A percentile compares a stretch with the other conserved stretches of the same genome.
phyloP scores from a whole-genome alignment of 2,113 vertebrate genomes.

The Barnardius zonarius region DNA sequence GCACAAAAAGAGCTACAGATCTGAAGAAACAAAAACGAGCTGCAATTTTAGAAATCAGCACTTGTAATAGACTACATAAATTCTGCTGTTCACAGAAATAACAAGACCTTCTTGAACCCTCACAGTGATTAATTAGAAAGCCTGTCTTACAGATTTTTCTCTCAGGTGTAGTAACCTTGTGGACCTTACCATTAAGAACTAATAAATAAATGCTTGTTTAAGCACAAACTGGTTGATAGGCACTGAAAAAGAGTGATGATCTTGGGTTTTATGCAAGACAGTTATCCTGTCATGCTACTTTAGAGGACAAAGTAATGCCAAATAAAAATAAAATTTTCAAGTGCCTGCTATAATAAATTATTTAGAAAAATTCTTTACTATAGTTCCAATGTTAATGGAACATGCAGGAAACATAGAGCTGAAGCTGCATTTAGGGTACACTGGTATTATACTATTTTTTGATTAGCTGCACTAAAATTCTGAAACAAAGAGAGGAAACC shows the following conservation, averaged over 20 bases:
- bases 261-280: conserved; percentile 60
- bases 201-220: conserved; percentile 79
- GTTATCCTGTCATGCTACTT: conserved; percentile 60
- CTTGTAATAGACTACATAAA: conserved; percentile 53
- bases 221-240: conserved; percentile 72
- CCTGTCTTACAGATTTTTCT: conserved; percentile 73
- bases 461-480: not conserved
- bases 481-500: not conserved
- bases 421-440: not conserved
- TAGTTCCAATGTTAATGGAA: not conserved
- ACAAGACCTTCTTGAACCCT: conserved; percentile 68
- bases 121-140: conserved; percentile 76
- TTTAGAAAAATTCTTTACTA: not conserved
- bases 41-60: conserved; percentile 41
- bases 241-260: conserved; percentile 70
- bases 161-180: conserved; percentile 73
- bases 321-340: conserved; percentile 60
- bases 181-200: conserved; percentile 72
- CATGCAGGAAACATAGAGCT: not conserved
- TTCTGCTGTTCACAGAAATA: conserved; percentile 66
- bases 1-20: not conserved
- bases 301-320: conserved; percentile 65
- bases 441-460: not conserved
- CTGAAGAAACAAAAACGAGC: conserved; percentile 22
- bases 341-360: conserved; percentile 13